Percentiles rank a stretch among this genome's conserved stretches.
These are phyloP conservation scores for Neodiprion pinetum DNA, from an alignment of 1,140 invertebrate genomes.

Conservation along the genomic window DNA sequence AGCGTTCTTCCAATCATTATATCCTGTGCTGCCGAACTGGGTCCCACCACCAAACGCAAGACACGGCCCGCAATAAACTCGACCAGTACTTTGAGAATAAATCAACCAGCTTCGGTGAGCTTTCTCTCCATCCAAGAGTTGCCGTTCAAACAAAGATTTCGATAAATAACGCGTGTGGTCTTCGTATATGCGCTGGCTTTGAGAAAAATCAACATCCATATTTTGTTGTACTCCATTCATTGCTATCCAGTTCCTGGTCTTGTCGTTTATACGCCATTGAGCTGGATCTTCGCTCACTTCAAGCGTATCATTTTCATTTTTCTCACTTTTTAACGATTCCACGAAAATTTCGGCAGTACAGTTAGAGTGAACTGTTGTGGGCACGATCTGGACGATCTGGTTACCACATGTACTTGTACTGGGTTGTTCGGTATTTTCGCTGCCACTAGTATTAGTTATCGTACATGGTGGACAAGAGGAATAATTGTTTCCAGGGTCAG, in stretches of 20 bases:
- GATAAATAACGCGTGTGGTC: constrained; percentile 30
- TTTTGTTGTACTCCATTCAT: constrained; percentile 32
- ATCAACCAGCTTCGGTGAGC: constrained; percentile 30
- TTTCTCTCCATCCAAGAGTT: constrained; percentile 38
- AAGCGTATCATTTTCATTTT: too few relatives aligned
- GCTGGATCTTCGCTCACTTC: constrained; percentile 19
- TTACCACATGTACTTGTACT: too few relatives aligned
- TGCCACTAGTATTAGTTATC: neutral
- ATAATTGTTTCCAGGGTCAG: neutral
- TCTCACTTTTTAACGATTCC: too few relatives aligned
- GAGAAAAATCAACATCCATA: constrained; percentile 29
- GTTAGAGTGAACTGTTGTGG: too few relatives aligned
- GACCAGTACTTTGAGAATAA: constrained; percentile 37
- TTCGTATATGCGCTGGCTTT: constrained; percentile 26
- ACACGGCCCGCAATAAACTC: constrained; percentile 39
- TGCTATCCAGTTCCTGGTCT: constrained; percentile 28
- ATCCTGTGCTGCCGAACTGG: constrained; percentile 32
- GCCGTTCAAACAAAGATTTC: constrained; percentile 30
- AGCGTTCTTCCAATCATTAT: constrained; percentile 42
- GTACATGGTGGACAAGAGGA: neutral
- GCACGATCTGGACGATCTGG: too few relatives aligned
- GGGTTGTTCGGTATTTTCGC: too few relatives aligned
- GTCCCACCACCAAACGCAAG: constrained; percentile 33
- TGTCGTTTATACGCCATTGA: constrained; percentile 25
- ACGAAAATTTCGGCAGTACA: too few relatives aligned